Conservation (phyloP, 2,113 vertebrate species). For the Muntiacus reevesi region DNA sequence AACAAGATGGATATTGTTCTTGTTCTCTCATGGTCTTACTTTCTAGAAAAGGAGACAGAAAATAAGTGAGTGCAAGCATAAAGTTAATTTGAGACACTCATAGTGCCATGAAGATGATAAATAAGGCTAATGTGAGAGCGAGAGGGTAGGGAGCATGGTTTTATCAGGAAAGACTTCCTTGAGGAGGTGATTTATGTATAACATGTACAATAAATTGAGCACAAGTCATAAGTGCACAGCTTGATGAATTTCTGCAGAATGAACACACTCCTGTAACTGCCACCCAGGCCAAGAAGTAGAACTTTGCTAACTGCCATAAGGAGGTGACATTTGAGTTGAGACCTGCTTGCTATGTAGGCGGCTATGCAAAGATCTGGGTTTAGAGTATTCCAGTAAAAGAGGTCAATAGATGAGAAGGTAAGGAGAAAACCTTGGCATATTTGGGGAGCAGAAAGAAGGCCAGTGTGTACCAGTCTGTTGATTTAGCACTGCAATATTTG, state of each 20-base stretch:
- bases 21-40: not conserved
- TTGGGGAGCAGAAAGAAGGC: not conserved
- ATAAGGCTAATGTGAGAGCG: not conserved
- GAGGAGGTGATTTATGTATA: not conserved
- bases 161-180: not conserved
- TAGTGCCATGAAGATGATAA: not conserved
- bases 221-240: not conserved
- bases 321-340: not conserved
- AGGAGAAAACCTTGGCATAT: not conserved
- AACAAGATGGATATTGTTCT: not conserved
- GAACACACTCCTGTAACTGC: not conserved
- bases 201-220: not conserved
- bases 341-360: not conserved
- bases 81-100: not conserved
- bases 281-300: not conserved
- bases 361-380: not conserved
- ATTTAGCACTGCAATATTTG: not conserved
- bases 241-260: not conserved
- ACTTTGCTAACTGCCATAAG: not conserved
- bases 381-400: not conserved
- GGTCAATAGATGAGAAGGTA: not conserved
- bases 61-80: not conserved
- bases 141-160: not conserved
- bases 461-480: not conserved
- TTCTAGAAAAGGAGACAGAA: not conserved